Conservation (phyloP, 2,797 vertebrate species). For the Lacerta viridis region DNA sequence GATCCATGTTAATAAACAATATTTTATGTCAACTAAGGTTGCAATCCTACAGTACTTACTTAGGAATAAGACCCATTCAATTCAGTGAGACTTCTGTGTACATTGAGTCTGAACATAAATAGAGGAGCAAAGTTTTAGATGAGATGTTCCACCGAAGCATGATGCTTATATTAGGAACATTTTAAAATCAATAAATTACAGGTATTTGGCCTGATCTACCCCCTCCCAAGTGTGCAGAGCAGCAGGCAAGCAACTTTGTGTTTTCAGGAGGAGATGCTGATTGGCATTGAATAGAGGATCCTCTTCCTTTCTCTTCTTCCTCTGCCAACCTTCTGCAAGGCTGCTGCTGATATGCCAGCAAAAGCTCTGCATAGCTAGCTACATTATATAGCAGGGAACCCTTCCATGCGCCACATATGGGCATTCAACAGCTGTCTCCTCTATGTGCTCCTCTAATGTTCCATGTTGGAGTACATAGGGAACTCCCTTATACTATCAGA, state of each 20-base stretch:
- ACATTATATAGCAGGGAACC: not conserved
- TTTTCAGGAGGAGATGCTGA: not conserved
- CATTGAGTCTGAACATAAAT: not conserved
- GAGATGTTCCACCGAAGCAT: not conserved
- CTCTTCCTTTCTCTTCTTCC: not conserved
- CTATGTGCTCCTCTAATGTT: too few species aligned
- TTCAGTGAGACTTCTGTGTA: not conserved
- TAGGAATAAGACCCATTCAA: not conserved
- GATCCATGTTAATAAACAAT: conserved; percentile 15
- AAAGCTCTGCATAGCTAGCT: not conserved
- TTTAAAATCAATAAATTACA: not conserved
- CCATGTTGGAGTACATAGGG: too few species aligned
- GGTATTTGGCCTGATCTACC: not conserved
- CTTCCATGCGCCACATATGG: not conserved
- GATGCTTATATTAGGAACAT: not conserved
- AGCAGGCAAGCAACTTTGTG: not conserved
- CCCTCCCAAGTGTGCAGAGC: not conserved
- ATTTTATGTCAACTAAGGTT: not conserved
- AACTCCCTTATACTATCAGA: not conserved
- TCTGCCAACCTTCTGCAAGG: too few species aligned
- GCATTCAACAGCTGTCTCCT: not conserved
- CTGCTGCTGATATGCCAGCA: not conserved
- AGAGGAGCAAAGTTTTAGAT: conserved; percentile 6
- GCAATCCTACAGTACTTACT: not conserved
- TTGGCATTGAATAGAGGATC: not conserved